These are phyloP conservation scores for Meghimatium bilineatum DNA, from an alignment of 2,888 invertebrate species.

Conservation along the genomic window DNA sequence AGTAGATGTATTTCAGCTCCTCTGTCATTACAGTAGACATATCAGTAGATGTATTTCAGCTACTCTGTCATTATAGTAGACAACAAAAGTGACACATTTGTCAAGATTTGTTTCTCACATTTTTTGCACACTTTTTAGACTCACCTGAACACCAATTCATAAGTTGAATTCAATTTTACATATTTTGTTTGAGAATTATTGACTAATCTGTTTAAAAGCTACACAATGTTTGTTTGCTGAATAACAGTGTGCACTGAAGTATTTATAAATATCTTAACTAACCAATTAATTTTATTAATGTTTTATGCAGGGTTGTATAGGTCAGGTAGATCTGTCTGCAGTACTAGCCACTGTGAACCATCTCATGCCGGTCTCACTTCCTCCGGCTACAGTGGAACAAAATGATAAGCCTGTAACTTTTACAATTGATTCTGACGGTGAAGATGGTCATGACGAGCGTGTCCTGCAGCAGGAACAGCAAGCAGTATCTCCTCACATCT, in stretches of 20 bases:
- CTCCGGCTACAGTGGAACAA: conserved; percentile 22
- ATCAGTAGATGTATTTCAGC: no score
- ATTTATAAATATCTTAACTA: background rate
- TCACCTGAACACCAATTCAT: no score
- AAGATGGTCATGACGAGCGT: background rate
- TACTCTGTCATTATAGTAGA: no score
- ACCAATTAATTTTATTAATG: conserved; percentile 17
- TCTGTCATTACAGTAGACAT: no score
- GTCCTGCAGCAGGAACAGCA: no score
- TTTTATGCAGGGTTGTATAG: conserved; percentile 58
- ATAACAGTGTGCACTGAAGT: background rate
- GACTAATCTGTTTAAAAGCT: background rate
- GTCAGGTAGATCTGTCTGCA: conserved; percentile 59
- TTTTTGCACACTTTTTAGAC: no score
- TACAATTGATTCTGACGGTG: conserved; percentile 31
- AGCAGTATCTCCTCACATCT: background rate
- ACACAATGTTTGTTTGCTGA: background rate
- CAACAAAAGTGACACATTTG: no score
- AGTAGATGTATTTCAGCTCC: no score
- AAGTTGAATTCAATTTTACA: no score
- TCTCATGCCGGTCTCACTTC: conserved; percentile 60
- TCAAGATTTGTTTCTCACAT: no score
- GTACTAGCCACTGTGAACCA: conserved; percentile 60
- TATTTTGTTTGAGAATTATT: no score
- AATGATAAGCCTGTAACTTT: conserved; percentile 36